These are phyloP conservation scores for Holothuria leucospilota DNA, from an alignment of 53 echinoderm and acorn worm genomes.

Conservation along the genomic window DNA sequence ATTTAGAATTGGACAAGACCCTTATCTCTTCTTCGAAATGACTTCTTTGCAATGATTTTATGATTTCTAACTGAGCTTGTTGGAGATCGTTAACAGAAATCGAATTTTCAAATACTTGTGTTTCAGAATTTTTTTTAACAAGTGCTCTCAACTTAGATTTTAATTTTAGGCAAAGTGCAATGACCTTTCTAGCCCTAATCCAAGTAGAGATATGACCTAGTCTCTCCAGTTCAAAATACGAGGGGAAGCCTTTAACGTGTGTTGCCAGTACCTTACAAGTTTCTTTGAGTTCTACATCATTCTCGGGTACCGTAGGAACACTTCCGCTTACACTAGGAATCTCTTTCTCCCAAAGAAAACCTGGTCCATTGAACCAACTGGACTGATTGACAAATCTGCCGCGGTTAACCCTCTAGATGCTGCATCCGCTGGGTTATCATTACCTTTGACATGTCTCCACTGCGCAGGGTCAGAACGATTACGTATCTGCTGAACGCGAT, in stretches of 20 bases:
- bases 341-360: no score
- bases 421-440: no score
- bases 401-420: background rate
- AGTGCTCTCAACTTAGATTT: no score
- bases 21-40: constrained; percentile 45
- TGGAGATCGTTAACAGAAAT: background rate
- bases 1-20: constrained; percentile 48
- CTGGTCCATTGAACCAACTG: no score
- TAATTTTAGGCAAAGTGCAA: no score
- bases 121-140: background rate
- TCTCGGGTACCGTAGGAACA: background rate
- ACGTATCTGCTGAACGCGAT: no score
- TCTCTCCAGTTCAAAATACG: no score
- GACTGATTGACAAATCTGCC: background rate
- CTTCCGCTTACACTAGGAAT: no score
- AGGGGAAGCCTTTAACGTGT: background rate
- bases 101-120: background rate
- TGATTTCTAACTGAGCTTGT: background rate
- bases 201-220: no score
- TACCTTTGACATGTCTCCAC: constrained; percentile 27
- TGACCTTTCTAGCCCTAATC: no score
- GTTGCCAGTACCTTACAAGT: no score
- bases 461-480: no score
- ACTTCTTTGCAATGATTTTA: background rate
- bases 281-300: background rate